Conservation (phyloP, 1,140 invertebrate genomes). For the Vanessa tameamea region DNA sequence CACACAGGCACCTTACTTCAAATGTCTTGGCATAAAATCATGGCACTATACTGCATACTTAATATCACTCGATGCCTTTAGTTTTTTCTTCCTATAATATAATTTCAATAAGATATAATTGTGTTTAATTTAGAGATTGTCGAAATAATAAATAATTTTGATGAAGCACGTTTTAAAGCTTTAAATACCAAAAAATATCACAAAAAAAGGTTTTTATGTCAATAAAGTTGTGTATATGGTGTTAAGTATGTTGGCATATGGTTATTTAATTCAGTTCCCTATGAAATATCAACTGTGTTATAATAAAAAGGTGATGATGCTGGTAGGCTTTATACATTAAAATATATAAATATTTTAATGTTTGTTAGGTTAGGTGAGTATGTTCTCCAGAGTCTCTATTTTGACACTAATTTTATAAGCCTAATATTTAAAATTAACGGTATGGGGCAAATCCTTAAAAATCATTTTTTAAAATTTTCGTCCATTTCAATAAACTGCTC, state of each 20-base stretch:
- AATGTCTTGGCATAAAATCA: conserved; percentile 67
- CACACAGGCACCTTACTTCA: conserved; percentile 74
- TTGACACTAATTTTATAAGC: too few relatives aligned
- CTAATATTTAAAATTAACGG: too few relatives aligned
- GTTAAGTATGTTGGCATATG: conserved; percentile 7
- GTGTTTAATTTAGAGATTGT: conserved; percentile 1
- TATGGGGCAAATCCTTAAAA: too few relatives aligned
- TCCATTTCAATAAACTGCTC: too few relatives aligned
- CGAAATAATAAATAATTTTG: conserved; percentile 11
- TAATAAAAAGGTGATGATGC: too few relatives aligned
- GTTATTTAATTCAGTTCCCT: background rate
- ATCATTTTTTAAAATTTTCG: too few relatives aligned
- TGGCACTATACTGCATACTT: conserved; percentile 60
- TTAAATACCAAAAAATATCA: conserved; percentile 55
- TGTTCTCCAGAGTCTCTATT: too few relatives aligned
- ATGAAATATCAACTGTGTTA: background rate
- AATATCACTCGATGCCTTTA: conserved; percentile 43
- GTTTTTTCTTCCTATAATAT: conserved; percentile 14
- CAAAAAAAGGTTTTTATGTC: conserved; percentile 40
- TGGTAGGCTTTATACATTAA: too few relatives aligned
- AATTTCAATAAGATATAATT: conserved; percentile 7
- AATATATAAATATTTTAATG: too few relatives aligned
- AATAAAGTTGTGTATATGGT: conserved; percentile 9
- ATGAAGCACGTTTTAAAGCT: conserved; percentile 53
- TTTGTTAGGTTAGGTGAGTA: too few relatives aligned